These are phyloP conservation scores for Erpornis zantholeuca DNA, from an alignment of 2,113 vertebrate genomes.

Conservation along the genomic window DNA sequence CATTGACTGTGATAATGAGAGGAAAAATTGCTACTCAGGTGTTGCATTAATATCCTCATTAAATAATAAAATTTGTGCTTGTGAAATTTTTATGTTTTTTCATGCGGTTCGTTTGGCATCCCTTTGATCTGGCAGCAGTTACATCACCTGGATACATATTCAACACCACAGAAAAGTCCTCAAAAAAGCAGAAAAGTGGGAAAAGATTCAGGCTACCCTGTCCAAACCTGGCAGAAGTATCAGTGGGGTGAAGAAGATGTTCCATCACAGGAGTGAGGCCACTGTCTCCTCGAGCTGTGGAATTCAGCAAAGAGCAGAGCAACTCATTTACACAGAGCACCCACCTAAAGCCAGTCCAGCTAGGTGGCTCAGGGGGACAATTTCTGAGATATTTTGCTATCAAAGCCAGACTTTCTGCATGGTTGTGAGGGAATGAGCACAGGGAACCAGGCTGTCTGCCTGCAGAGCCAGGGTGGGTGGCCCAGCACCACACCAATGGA, in stretches of 20 bases:
- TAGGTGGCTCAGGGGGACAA: background rate
- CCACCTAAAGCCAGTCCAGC: background rate
- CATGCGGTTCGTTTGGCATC: background rate
- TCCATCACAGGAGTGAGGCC: background rate
- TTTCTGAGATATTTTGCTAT: background rate
- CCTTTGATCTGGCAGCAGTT: background rate
- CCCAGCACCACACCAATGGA: background rate
- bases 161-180: background rate
- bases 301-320: background rate
- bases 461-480: background rate
- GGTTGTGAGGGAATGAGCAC: background rate
- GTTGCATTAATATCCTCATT: background rate
- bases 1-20: background rate
- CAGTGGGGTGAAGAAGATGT: background rate
- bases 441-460: background rate
- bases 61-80: background rate
- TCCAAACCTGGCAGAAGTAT: background rate
- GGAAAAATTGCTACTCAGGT: background rate
- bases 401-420: background rate
- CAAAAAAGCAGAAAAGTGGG: background rate
- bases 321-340: background rate
- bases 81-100: background rate
- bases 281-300: background rate
- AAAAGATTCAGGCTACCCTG: accelerated
- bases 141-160: background rate